These are phyloP conservation scores for Nasonovia ribisnigri DNA, from an alignment of 2,888 invertebrate species.

Conservation along the genomic window DNA sequence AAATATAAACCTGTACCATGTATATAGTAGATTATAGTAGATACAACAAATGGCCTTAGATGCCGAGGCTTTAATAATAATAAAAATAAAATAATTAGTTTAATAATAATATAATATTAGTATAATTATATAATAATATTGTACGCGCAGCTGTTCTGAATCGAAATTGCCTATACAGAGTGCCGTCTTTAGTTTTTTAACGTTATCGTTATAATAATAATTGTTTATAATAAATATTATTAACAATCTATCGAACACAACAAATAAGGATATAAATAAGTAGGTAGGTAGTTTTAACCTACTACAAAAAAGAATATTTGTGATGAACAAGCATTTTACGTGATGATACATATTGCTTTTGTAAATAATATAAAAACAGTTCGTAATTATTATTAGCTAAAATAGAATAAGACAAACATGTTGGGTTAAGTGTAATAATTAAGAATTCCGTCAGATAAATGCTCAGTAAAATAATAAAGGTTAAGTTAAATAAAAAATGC, in stretches of 20 bases:
- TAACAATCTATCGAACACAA: background rate
- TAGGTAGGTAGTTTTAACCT: background rate
- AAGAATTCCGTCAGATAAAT: background rate
- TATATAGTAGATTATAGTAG: too few species aligned
- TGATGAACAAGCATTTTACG: background rate
- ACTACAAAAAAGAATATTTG: background rate
- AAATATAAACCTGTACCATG: too few species aligned
- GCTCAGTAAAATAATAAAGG: background rate
- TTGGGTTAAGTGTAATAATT: background rate
- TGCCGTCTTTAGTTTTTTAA: conserved; percentile 11
- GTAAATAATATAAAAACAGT: background rate
- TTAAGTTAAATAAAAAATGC: background rate
- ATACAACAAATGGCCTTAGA: too few species aligned
- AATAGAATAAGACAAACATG: background rate
- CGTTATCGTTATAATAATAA: background rate
- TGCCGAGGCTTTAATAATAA: too few species aligned
- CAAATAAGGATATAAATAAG: background rate
- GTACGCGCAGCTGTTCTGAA: background rate
- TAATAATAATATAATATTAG: background rate
- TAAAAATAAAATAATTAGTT: too few species aligned
- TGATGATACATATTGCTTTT: background rate
- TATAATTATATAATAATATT: background rate
- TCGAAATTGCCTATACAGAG: conserved; percentile 26
- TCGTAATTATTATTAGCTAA: background rate
- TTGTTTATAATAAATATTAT: background rate